Percentiles rank a stretch among this genome's conserved stretches.
phyloP scores from a whole-genome alignment of 92 coral and sea anemone genomes.

The Virgularia gustaviana region DNA sequence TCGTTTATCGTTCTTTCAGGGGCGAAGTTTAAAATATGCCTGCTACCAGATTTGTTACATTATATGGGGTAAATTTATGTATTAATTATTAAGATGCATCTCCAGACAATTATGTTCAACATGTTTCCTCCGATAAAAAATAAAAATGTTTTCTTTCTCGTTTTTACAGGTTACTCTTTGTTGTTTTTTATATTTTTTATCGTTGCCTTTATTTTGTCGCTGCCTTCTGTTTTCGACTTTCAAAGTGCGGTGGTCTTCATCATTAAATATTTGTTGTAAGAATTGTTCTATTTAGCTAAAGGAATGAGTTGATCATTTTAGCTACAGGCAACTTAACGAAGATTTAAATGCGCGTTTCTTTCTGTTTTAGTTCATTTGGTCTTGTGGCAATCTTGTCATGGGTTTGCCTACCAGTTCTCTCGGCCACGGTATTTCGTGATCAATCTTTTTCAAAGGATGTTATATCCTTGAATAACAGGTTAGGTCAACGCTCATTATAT shows the following conservation, averaged over 20 bases:
- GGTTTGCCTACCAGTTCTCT: not conserved
- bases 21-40: not conserved
- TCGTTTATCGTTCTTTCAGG: not conserved
- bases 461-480: slow-evolving; percentile 22
- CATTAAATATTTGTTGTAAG: not conserved
- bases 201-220: not conserved
- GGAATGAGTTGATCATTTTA: not conserved
- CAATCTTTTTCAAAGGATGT: not conserved
- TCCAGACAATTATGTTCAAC: no score
- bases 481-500: not conserved
- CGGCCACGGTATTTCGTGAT: slow-evolving; percentile 12
- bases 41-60: slow-evolving; percentile 4
- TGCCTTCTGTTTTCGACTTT: not conserved
- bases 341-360: not conserved
- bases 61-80: not conserved
- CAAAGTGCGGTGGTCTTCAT: not conserved
- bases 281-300: not conserved
- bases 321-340: not conserved
- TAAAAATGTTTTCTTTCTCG: not conserved
- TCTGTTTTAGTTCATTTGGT: not conserved
- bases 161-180: not conserved
- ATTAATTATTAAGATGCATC: no score
- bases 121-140: no score
- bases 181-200: not conserved
- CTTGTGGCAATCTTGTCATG: not conserved